Evolutionary conservation across 2,113 vertebrate species (phyloP).

Genomic region (Salvator merianae): DNA sequence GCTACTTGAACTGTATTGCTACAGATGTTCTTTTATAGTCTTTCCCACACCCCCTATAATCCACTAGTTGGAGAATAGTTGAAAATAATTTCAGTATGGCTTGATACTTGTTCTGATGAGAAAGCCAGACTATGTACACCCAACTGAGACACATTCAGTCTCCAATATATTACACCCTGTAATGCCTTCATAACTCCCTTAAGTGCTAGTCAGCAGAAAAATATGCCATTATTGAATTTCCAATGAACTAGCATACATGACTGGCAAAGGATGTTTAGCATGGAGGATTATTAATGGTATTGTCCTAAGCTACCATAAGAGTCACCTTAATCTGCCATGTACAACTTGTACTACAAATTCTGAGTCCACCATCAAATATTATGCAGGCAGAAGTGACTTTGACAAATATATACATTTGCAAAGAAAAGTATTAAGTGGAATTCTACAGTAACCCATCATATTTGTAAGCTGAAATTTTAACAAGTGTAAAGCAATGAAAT

Average conservation of each 20-base stretch:
- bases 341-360: no score
- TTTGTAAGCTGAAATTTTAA: neutral
- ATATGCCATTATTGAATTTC: neutral
- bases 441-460: neutral
- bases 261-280: neutral
- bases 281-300: neutral
- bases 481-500: neutral
- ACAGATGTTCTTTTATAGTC: neutral
- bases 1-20: neutral
- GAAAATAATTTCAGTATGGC: neutral
- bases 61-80: neutral
- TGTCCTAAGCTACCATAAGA: neutral
- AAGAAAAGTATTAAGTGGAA: neutral
- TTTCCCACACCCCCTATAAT: neutral
- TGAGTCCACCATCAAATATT: neutral
- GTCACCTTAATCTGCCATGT: neutral
- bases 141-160: neutral
- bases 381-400: neutral
- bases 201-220: neutral
- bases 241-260: neutral
- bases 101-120: neutral
- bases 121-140: neutral
- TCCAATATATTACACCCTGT: neutral
- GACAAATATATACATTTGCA: neutral
- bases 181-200: neutral